A percentile compares a stretch with the other conserved stretches of the same genome.
Conservation (phyloP, 30 jellyfish, hydroid and myxozoan genomes). For the Cassiopea andromeda region DNA sequence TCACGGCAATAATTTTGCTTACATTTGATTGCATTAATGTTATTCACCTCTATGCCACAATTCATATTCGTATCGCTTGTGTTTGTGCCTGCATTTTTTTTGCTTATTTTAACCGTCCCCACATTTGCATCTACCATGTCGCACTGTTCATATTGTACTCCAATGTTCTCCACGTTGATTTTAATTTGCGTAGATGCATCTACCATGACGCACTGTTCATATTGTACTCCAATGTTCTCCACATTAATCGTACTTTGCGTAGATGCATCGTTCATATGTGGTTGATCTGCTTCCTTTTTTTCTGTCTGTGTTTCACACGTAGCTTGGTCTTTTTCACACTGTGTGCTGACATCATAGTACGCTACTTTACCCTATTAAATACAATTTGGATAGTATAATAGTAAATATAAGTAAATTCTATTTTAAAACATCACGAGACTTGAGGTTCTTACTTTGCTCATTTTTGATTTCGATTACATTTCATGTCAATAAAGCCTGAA, state of each 20-base stretch:
- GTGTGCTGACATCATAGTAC: conserved; percentile 5
- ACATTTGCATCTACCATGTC: background rate
- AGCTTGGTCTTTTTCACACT: background rate
- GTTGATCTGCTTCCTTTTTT: background rate
- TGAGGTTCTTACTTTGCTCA: no score
- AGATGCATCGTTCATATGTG: background rate
- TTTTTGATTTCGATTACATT: no score
- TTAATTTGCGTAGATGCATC: background rate
- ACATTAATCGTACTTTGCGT: no score
- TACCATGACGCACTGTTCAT: background rate
- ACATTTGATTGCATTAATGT: background rate
- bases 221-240: no score
- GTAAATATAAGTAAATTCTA: no score
- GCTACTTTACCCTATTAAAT: background rate
- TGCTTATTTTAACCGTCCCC: background rate
- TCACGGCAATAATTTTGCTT: conserved; percentile 2
- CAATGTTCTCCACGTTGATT: background rate
- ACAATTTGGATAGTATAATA: no score
- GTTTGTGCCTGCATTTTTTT: background rate
- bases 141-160: background rate
- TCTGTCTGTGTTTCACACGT: conserved; percentile 13
- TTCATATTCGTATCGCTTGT: background rate
- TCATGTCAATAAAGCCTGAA: no score
- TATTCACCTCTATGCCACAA: background rate
- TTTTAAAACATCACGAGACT: no score